Evolutionary conservation across 2,888 invertebrate genomes (phyloP), one percentile per base, ranked within the genome.

Genomic region (Microctonus hyperodae): DNA sequence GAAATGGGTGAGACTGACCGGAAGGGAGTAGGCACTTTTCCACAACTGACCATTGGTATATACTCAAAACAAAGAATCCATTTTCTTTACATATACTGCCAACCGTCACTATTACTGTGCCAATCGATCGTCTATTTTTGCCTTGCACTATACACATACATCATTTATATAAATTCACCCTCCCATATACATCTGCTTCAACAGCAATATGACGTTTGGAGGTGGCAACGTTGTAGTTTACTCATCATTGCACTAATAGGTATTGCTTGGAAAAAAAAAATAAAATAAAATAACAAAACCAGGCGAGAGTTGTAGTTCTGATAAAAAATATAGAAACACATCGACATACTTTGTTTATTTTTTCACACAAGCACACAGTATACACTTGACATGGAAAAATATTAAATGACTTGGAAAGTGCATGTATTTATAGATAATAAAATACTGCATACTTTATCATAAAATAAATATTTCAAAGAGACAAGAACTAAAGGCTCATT

Each of bases 221-320:
- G 7, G 16, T 37, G 37, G 28, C 48, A 31, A 68, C 63, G 70
- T 73, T 70, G 69, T 50, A 69, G 68, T 71, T 70, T 70, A 69
- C 71, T 70, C 67, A 69, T 72, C 76, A 72, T 67, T 64, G 67
- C 66, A 57, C 68, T 69, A 73, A 73, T 70, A 70, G 71, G 69
- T 35, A 53, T 22, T 28, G 13, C 16, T 20, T 13, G 31, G 37
- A 35, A 55, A 2, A 44, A 53, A 35, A 25, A 28, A 28, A 28
- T 5, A 28, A 28, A 11, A 33, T 10, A 31, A 44, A 28, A n/a
- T n/a, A n/a, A n/a, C n/a, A 28, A 50, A 44, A 31, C 25, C 20
- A 23, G 44, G 28, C 16, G 20, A 35, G 16, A 6, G n/a, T 11
- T 23, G 28, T 13, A 35, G 13, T 37, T 13, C 5, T n/a, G n/a